Conservation (phyloP, 2,113 vertebrate species). For the Alectura lathami region DNA sequence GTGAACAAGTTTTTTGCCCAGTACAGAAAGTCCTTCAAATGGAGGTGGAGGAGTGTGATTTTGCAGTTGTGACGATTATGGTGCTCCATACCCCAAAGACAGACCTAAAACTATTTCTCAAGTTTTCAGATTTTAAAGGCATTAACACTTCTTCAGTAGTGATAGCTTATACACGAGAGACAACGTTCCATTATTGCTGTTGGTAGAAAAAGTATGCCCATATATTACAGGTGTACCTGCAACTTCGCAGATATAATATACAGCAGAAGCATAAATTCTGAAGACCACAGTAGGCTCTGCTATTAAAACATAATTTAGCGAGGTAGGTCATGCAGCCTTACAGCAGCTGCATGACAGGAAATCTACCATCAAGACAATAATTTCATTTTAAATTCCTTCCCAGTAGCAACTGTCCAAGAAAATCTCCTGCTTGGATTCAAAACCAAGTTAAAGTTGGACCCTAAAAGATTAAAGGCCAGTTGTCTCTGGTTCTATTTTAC, state of each 20-base stretch:
- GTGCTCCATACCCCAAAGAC: background rate
- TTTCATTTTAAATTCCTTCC: slow-evolving; percentile 21
- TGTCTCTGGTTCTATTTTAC: background rate
- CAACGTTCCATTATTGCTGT: background rate
- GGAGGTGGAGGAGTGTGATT: background rate
- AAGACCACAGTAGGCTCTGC: background rate
- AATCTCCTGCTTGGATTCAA: background rate
- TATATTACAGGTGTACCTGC: background rate
- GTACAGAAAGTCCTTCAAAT: background rate
- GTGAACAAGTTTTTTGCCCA: background rate
- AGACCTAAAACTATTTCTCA: background rate
- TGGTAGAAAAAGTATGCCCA: background rate
- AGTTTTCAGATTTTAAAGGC: background rate
- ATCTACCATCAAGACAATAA: slow-evolving; percentile 22
- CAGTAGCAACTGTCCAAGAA: background rate
- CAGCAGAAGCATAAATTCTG: slow-evolving; percentile 34
- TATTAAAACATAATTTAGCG: slow-evolving; percentile 38
- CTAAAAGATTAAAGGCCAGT: slow-evolving; percentile 12
- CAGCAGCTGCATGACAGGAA: background rate
- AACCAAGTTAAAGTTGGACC: background rate
- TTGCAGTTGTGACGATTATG: background rate
- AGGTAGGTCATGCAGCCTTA: slow-evolving; percentile 1
- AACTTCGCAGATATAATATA: slow-evolving; percentile 18
- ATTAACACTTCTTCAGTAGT: background rate
- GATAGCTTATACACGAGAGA: background rate